Conservation (phyloP, 2,797 vertebrate species). For the Paedocypris micromegethes region DNA sequence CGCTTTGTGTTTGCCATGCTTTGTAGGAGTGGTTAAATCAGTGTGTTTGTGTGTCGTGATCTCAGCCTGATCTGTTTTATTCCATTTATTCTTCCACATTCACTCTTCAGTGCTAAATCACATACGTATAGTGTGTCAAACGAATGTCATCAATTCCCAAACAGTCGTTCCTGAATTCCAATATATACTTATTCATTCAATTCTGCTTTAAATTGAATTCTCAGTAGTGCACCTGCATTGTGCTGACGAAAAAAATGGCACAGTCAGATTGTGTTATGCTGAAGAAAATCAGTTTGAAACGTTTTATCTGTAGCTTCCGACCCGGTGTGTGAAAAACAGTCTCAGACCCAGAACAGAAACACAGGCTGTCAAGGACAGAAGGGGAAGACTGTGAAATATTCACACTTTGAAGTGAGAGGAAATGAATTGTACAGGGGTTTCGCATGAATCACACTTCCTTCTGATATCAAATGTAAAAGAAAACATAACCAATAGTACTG, state of each 20-base stretch:
- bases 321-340: neutral
- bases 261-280: neutral
- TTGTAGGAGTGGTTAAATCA: slow-evolving; percentile 13
- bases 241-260: slow-evolving; percentile 6
- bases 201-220: neutral
- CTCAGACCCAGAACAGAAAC: neutral
- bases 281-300: neutral
- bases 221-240: slow-evolving; percentile 1
- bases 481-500: slow-evolving; percentile 5
- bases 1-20: slow-evolving; percentile 17
- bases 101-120: too few relatives aligned
- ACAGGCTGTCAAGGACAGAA: slow-evolving; percentile 7
- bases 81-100: neutral
- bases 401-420: slow-evolving; percentile 19
- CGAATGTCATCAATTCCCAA: too few relatives aligned
- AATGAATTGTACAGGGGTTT: slow-evolving; percentile 13
- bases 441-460: slow-evolving; percentile 20
- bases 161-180: too few relatives aligned
- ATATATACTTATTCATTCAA: too few relatives aligned
- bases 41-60: neutral
- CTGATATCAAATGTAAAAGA: slow-evolving; percentile 33
- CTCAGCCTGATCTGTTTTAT: neutral
- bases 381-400: slow-evolving; percentile 20
- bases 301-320: slow-evolving; percentile 10
- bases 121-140: too few relatives aligned